phyloP scores from a whole-genome alignment of 2,113 vertebrate species.

The Gymnocephalus cernua region DNA sequence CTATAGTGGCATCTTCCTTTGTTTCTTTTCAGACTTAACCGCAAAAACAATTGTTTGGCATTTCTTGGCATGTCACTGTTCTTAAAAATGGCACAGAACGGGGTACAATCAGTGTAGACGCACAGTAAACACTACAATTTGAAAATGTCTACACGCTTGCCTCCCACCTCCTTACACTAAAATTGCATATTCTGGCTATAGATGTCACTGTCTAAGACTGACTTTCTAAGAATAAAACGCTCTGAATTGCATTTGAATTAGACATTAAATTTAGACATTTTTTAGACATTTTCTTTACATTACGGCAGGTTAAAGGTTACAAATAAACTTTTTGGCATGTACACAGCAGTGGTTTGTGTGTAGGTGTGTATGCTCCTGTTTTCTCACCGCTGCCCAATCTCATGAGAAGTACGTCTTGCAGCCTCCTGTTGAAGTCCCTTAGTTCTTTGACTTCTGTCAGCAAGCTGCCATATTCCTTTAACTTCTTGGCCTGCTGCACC shows the following conservation, averaged over 20 bases:
- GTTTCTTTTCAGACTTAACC: not conserved
- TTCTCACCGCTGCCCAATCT: constrained; percentile 95
- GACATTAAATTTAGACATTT: too few relatives aligned
- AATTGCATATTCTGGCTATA: not conserved
- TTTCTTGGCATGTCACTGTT: not conserved
- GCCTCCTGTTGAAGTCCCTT: constrained; percentile 97
- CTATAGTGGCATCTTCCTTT: not conserved
- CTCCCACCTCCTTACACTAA: not conserved
- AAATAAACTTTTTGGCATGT: not conserved
- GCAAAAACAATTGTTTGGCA: not conserved
- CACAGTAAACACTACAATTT: not conserved
- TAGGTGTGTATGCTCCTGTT: constrained; percentile 22
- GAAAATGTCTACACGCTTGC: not conserved
- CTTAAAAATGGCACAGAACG: not conserved
- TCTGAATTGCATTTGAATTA: not conserved
- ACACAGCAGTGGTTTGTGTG: not conserved
- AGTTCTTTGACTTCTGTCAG: constrained; percentile 98
- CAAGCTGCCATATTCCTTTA: constrained; percentile 96
- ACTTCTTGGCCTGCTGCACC: constrained; percentile 98
- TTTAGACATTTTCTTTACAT: not conserved
- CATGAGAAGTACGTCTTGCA: constrained; percentile 97
- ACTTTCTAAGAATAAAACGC: not conserved
- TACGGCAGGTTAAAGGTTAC: constrained; percentile 11
- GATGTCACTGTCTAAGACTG: not conserved
- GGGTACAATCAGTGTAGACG: not conserved